Conservation (phyloP, 37 sponge, comb jelly and placozoan species). For the Trichoplax adhaerens region DNA sequence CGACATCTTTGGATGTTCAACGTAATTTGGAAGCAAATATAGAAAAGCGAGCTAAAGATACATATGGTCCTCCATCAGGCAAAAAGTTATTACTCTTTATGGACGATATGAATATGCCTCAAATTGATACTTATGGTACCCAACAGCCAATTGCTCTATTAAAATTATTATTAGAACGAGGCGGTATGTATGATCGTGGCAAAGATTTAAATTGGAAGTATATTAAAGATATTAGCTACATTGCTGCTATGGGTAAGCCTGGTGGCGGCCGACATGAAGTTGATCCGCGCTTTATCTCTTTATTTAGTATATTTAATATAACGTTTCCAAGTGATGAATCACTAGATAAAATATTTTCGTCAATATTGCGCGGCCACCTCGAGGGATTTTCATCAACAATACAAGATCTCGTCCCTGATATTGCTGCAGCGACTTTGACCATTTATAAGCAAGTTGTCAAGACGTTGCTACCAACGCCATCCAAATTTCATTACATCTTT, state of each 20-base stretch:
- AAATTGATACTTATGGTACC: constrained; percentile 92
- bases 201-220: constrained; percentile 93
- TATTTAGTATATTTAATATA: constrained; percentile 87
- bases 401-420: constrained; percentile 43
- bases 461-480: constrained; percentile 93
- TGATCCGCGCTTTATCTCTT: constrained; percentile 82
- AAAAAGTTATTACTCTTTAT: constrained; percentile 86
- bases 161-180: constrained; percentile 82
- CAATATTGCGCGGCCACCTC: constrained; percentile 81
- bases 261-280: constrained; percentile 97
- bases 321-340: constrained; percentile 87
- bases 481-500: constrained; percentile 99
- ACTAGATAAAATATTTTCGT: constrained; percentile 74
- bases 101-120: constrained; percentile 99
- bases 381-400: constrained; percentile 18
- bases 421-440: constrained; percentile 77
- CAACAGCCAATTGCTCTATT: constrained; percentile 96
- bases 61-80: constrained; percentile 91
- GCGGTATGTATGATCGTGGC: constrained; percentile 97
- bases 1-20: constrained; percentile 95
- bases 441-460: constrained; percentile 69
- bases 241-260: constrained; percentile 99
- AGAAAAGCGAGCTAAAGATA: constrained; percentile 95
- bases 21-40: constrained; percentile 91
- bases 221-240: constrained; percentile 79